Evolutionary conservation across 2,113 vertebrate species (phyloP).

Genomic region (Canis aureus): DNA sequence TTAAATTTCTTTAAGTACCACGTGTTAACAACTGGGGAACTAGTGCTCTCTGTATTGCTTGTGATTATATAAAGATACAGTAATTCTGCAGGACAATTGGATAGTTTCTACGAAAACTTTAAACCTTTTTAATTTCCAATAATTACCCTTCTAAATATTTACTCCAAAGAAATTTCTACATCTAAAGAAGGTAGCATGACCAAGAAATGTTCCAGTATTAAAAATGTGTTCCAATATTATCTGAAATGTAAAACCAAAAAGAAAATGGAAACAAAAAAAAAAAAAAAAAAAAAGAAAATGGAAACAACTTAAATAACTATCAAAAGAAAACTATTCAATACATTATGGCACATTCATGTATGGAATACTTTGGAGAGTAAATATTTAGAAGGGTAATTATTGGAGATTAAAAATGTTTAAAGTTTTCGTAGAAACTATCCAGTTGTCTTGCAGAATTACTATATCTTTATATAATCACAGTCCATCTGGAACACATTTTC

Average conservation of each 20-base stretch:
- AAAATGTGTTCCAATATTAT: not conserved
- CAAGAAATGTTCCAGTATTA: not conserved
- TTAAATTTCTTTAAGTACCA: not conserved
- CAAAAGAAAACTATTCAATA: not conserved
- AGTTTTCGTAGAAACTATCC: no score
- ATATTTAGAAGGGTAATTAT: no score
- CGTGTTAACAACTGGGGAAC: not conserved
- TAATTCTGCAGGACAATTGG: no score
- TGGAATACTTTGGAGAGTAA: not conserved
- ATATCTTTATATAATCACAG: no score
- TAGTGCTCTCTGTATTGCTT: not conserved
- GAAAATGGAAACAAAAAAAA: slow-evolving; percentile 7
- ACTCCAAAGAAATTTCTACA: not conserved
- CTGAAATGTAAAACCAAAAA: not conserved
- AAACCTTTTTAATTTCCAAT: no score
- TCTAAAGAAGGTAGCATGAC: not conserved
- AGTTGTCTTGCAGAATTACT: no score
- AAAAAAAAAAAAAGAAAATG: slow-evolving; percentile 30
- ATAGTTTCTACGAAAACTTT: no score
- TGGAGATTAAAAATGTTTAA: no score
- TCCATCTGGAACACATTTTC: no score
- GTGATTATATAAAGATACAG: no score
- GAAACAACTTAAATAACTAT: not conserved
- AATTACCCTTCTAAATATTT: not conserved
- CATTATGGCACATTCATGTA: not conserved